phyloP scores from a whole-genome alignment of 2,888 invertebrate species.

The Furcula furcula region DNA sequence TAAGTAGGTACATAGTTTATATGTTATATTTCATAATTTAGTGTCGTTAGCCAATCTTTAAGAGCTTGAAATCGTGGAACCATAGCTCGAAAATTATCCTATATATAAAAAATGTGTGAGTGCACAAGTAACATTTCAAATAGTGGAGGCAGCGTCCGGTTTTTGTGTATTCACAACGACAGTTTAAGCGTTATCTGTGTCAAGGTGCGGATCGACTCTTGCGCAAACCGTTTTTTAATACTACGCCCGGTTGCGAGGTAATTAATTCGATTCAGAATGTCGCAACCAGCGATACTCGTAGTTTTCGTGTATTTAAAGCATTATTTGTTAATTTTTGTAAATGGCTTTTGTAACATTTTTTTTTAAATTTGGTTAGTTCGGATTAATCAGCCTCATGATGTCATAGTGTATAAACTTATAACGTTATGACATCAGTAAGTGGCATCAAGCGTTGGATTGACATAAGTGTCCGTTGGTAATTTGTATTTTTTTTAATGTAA shows the following conservation, averaged over 20 bases:
- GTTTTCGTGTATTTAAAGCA: conserved; percentile 55
- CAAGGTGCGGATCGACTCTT: conserved; percentile 79
- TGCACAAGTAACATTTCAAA: conserved; percentile 43
- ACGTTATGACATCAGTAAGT: conserved; percentile 27
- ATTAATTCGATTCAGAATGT: conserved; percentile 79
- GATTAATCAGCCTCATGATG: conserved; percentile 24
- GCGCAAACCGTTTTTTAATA: conserved; percentile 79
- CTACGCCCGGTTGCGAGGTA: conserved; percentile 78
- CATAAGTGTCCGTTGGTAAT: neutral
- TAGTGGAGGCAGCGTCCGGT: conserved; percentile 76
- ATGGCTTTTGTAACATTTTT: conserved; percentile 22
- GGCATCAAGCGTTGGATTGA: conserved; percentile 13
- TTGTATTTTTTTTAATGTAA: too few species aligned
- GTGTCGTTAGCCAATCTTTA: too few species aligned
- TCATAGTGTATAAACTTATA: conserved; percentile 18
- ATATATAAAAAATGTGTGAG: too few species aligned
- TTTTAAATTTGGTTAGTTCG: conserved; percentile 4
- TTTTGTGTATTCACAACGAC: conserved; percentile 82
- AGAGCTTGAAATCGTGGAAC: too few species aligned
- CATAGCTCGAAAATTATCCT: too few species aligned
- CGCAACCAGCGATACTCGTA: conserved; percentile 70
- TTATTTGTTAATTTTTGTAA: conserved; percentile 32
- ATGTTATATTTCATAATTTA: too few species aligned
- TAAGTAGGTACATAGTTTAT: too few species aligned
- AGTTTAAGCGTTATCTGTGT: conserved; percentile 76